Base-by-base conservation (phyloP, 1,140 invertebrate species). In the Papilio dardanus region DNA sequence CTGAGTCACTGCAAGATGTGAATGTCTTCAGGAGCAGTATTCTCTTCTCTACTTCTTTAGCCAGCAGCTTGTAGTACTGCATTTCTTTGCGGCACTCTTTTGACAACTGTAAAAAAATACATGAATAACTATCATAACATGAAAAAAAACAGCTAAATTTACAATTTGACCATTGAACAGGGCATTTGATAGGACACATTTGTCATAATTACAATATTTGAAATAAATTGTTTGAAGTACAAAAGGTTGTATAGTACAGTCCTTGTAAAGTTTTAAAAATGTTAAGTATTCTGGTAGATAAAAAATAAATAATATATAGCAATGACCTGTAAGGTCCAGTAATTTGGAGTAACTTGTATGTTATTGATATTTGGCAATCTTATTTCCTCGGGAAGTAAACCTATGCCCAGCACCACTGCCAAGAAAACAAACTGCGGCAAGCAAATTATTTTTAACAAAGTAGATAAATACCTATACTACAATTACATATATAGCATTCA, bases 41-140 rank as follows among this genome's bases (percentile, higher is more conserved):
- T 74, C 92, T 88, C 80, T 94, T 93, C 77, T 95, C 95, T 31
- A 95, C 93, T 81, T 94, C 93, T 79, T 95, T 81, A 10, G 96
- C 95, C 50, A 96, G 82, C 73, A 95, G 89, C 79, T 94, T 95
- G 80, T 96, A 96, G 75, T 94, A 94, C 74, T 93, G 92, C 94
- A 96, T 96, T 87, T 96, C 95, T 81, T 94, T 93, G 71, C 94
- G 90, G 73, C 94, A 90, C 85, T 95, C 93, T 79, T 94, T 93
- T 10, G 95, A 95, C 84, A 95, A 92, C 95, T 96, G 82, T 14
- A 81, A 86, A 84, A 74, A 76, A n/a, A n/a, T n/a, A n/a, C n/a
- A n/a, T n/a, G n/a, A n/a, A n/a, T n/a, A n/a, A n/a, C n/a, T n/a
- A n/a, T n/a, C n/a, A n/a, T n/a, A n/a, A n/a, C n/a, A n/a, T n/a